Evolutionary conservation across 2,113 vertebrate species (phyloP).

Genomic region (Psittacus erithacus): DNA sequence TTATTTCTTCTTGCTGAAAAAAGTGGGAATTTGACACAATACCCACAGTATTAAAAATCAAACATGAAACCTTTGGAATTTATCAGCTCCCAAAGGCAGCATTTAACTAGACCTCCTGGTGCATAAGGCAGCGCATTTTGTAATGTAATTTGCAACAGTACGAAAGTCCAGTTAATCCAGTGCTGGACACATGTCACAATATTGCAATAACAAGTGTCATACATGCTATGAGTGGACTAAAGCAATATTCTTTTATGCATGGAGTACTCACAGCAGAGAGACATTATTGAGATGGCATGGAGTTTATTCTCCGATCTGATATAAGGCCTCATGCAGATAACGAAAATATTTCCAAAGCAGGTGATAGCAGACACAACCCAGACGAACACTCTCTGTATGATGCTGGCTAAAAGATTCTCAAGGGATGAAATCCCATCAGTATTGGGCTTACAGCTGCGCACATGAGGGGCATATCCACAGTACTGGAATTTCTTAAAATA

Average conservation of each 20-base stretch:
- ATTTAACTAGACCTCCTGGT: background rate
- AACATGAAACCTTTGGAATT: background rate
- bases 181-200: background rate
- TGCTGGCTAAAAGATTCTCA: slow-evolving; percentile 92
- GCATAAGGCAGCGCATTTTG: background rate
- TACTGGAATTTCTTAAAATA: slow-evolving; percentile 99
- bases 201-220: background rate
- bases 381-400: slow-evolving; percentile 94
- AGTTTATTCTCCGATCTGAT: slow-evolving; percentile 96
- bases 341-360: slow-evolving; percentile 96
- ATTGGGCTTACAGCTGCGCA: slow-evolving; percentile 97
- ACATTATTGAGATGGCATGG: slow-evolving; percentile 94
- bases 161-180: background rate
- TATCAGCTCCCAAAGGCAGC: background rate
- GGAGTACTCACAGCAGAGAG: slow-evolving; percentile 94
- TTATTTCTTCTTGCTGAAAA: background rate
- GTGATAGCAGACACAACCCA: slow-evolving; percentile 97
- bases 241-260: background rate
- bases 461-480: slow-evolving; percentile 93
- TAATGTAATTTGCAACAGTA: background rate
- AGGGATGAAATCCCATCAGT: slow-evolving; percentile 96
- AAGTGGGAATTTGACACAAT: background rate
- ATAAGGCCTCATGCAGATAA: slow-evolving; percentile 94
- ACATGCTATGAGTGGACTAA: rapidly evolving
- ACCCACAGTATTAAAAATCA: background rate